Evolutionary conservation across 2,113 vertebrate genomes (phyloP).

Genomic region (Xyrauchen texanus): DNA sequence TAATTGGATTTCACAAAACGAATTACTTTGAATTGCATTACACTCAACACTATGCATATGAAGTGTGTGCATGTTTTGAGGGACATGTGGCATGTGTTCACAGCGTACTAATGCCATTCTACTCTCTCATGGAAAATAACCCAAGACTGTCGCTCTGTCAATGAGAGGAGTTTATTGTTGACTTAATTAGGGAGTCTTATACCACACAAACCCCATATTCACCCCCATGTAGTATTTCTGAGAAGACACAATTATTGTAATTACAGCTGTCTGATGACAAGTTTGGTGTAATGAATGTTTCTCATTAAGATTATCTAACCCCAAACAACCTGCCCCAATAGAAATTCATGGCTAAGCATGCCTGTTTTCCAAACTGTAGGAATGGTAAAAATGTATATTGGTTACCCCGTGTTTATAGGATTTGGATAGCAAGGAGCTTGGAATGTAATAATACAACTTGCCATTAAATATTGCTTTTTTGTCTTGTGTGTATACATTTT

Average conservation of each 20-base stretch:
- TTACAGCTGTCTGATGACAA: conserved; percentile 69
- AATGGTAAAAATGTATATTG: conserved; percentile 1
- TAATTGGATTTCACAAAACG: no score
- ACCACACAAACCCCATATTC: conserved; percentile 67
- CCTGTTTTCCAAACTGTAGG: background rate
- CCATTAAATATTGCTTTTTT: no score
- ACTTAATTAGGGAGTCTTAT: conserved; percentile 68
- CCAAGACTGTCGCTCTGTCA: conserved; percentile 17
- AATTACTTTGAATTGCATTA: no score
- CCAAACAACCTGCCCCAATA: conserved; percentile 59
- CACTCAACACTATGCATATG: background rate
- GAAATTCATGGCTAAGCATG: conserved; percentile 29
- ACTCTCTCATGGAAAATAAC: conserved; percentile 19
- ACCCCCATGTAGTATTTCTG: conserved; percentile 63
- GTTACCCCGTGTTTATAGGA: conserved; percentile 19
- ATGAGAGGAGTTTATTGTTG: conserved; percentile 62
- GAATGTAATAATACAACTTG: conserved; percentile 7
- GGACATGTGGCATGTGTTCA: no score
- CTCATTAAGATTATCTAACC: conserved; percentile 63
- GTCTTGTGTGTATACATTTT: background rate
- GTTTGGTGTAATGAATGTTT: conserved; percentile 64
- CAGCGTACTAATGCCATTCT: background rate
- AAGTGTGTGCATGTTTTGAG: conserved; percentile 2
- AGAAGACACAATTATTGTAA: conserved; percentile 73
- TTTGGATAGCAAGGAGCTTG: background rate